Base-by-base conservation (phyloP, 2,888 invertebrate species). In the Andrena dorsata region DNA sequence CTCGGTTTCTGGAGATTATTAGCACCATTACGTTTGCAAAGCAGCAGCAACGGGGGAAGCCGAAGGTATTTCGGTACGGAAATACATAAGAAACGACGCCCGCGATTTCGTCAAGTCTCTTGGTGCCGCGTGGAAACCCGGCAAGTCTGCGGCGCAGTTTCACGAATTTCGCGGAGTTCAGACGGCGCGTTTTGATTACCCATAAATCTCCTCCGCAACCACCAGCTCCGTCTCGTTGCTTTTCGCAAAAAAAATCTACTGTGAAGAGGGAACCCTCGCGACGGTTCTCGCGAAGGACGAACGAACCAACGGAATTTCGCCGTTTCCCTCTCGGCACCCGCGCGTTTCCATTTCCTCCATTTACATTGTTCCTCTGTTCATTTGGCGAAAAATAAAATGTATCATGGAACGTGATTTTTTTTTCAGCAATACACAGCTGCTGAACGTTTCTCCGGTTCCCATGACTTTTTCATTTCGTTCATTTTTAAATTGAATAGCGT, bases 151-250 rank as follows among this genome's bases (percentile, higher is more conserved):
- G 13, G 58, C 23, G 51, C 35, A 41, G 10, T 10, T 64, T 47
- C 61, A 63, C 61, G 65, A 80, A 83, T 80, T 82, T 74, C 73
- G 69, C 49, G 20, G 35, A 72, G 73, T 72, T 76, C 64, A 56
- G 76, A 81, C 56, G 74, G 35, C 71, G 49, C 76, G 82, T 78
- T 82, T 83, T 76, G 71, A 84, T 79, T 76, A 60, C 65, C 61
- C 66, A 64, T 78, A 81, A 84, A 83, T 68, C 69, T 65, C 58
- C 51, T 58, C 53, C 65, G 63, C 35, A 56, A 53, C 64, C 58
- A 2, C 65, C 16, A 47, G 28, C 26, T 10, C 61, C 41, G 41
- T 6, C 30, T 16, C 35, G 8, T 23, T 28, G 41, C 26, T 20
- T 28, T 26, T 41, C 51, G 20, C 51, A 74, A 63, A 65, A 47